Percentiles rank a stretch among this genome's conserved stretches.
Conservation (phyloP, 2,113 vertebrate genomes). For the Callospermophilus lateralis region DNA sequence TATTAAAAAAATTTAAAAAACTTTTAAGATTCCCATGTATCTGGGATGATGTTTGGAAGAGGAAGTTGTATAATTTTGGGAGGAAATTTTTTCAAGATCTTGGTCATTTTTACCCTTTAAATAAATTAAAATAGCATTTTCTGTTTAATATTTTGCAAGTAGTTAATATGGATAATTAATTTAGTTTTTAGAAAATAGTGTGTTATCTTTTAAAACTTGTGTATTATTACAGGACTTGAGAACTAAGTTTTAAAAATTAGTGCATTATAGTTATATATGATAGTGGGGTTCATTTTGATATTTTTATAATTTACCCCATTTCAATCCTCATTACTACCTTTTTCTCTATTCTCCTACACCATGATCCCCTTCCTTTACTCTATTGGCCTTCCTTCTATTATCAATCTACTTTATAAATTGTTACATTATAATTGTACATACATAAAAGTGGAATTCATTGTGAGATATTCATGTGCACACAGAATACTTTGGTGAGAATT, state of each 20-base stretch:
- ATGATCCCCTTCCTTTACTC: no score
- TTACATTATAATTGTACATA: no score
- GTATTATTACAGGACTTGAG: not conserved
- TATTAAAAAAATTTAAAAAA: not conserved
- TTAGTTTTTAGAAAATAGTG: not conserved
- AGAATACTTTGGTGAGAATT: not conserved
- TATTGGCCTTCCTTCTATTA: no score
- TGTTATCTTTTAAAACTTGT: not conserved
- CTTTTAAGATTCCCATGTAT: not conserved
- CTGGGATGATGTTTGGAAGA: conserved; percentile 45
- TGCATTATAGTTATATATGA: no score
- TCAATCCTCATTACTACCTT: no score
- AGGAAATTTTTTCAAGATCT: not conserved
- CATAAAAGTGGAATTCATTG: no score
- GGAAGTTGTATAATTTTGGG: not conserved
- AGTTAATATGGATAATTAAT: not conserved
- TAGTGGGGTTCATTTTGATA: no score
- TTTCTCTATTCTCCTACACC: no score
- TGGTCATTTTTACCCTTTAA: not conserved
- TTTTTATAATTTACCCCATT: no score
- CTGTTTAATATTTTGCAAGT: not conserved
- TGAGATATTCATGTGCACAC: no score
- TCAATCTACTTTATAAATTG: no score
- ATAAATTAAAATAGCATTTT: conserved; percentile 15
- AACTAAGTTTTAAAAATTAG: not conserved